These are phyloP conservation scores for Corvus moneduloides DNA, from an alignment of 2,113 vertebrate genomes.

Conservation along the genomic window DNA sequence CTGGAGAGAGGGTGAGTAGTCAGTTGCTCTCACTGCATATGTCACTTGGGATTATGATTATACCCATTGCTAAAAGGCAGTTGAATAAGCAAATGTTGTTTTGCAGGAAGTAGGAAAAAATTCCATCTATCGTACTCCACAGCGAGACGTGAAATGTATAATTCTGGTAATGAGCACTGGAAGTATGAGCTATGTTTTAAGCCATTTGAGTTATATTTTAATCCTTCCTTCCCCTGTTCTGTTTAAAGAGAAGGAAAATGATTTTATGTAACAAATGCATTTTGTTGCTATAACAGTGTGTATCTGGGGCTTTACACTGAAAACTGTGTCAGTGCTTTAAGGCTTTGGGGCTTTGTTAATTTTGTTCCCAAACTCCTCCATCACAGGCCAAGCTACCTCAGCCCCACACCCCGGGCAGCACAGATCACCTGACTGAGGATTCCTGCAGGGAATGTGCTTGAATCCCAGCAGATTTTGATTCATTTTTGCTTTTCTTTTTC, in stretches of 20 bases:
- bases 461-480: not conserved
- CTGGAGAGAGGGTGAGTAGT: slow-evolving; percentile 57
- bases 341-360: not conserved
- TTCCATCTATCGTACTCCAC: not conserved
- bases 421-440: rapidly evolving
- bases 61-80: slow-evolving; percentile 66
- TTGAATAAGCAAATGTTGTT: slow-evolving; percentile 65
- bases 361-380: not conserved
- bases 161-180: slow-evolving; percentile 60
- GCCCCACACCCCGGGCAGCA: rapidly evolving
- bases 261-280: slow-evolving; percentile 29
- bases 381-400: not conserved
- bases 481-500: not conserved
- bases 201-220: slow-evolving; percentile 45
- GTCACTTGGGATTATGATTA: slow-evolving; percentile 73
- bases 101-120: slow-evolving; percentile 48
- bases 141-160: slow-evolving; percentile 24
- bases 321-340: not conserved
- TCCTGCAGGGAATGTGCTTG: rapidly evolving
- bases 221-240: not conserved
- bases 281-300: not conserved
- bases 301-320: not conserved
- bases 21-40: slow-evolving; percentile 67
- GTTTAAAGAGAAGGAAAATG: not conserved
- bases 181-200: slow-evolving; percentile 31